Conservation (phyloP, 1,140 invertebrate genomes). For the Monomorium pharaonis region DNA sequence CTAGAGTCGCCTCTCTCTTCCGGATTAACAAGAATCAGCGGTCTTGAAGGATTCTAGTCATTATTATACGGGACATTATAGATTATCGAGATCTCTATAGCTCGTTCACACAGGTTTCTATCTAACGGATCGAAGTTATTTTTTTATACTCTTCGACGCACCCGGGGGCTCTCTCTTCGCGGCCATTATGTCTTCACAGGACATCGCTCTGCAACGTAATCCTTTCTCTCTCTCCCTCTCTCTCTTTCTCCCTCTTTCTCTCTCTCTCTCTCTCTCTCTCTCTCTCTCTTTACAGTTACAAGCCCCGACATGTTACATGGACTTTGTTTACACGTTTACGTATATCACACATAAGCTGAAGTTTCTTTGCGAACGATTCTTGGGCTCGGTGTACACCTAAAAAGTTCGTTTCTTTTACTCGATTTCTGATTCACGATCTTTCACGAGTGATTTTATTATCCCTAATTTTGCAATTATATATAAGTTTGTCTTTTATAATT, state of each 20-base stretch:
- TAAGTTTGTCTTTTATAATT: background rate
- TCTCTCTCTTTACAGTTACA: slow-evolving; percentile 8
- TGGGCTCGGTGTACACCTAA: slow-evolving; percentile 15
- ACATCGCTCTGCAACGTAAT: slow-evolving; percentile 6
- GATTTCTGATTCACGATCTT: background rate
- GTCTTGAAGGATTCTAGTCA: slow-evolving; percentile 68
- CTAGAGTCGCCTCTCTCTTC: slow-evolving; percentile 18
- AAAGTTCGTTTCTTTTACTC: background rate
- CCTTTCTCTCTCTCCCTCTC: background rate
- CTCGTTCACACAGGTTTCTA: slow-evolving; percentile 42
- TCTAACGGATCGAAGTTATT: slow-evolving; percentile 50
- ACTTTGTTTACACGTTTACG: slow-evolving; percentile 69
- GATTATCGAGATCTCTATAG: slow-evolving; percentile 34
- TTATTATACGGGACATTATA: slow-evolving; percentile 58
- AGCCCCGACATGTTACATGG: slow-evolving; percentile 51
- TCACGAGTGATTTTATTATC: background rate
- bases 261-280: slow-evolving; percentile 3
- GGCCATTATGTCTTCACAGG: slow-evolving; percentile 2
- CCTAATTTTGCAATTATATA: background rate
- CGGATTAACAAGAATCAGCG: slow-evolving; percentile 23
- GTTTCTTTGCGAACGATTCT: slow-evolving; percentile 64
- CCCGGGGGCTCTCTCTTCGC: background rate
- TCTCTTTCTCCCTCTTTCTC: slow-evolving; percentile 2
- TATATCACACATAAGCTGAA: slow-evolving; percentile 54
- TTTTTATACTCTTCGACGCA: slow-evolving; percentile 50